Conservation (phyloP, 2,888 invertebrate species). For the Pandemis corylana region DNA sequence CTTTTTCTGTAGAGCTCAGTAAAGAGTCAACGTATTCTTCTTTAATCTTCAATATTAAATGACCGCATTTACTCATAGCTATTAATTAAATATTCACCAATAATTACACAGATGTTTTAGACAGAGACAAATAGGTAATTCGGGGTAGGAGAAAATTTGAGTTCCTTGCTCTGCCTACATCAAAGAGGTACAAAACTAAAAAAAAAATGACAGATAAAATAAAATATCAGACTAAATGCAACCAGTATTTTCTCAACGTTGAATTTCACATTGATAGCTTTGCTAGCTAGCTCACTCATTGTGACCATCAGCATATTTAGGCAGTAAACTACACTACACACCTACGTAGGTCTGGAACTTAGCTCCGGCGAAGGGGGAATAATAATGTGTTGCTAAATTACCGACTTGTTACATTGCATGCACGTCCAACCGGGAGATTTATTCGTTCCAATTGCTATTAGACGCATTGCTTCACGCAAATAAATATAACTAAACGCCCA, state of each 20-base stretch:
- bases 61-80: too few relatives aligned
- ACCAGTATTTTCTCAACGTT: not conserved
- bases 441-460: conserved; percentile 42
- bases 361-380: conserved; percentile 44
- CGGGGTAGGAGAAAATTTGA: too few relatives aligned
- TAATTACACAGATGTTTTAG: too few relatives aligned
- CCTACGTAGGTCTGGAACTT: conserved; percentile 38
- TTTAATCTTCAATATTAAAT: too few relatives aligned
- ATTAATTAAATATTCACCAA: too few relatives aligned
- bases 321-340: conserved; percentile 34
- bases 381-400: conserved; percentile 47
- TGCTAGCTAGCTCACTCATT: not conserved
- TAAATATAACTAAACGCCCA: conserved; percentile 36
- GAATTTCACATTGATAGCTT: not conserved
- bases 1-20: too few relatives aligned
- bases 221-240: not conserved
- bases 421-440: conserved; percentile 39
- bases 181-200: not conserved
- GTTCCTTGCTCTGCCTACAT: too few relatives aligned
- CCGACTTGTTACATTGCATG: conserved; percentile 44
- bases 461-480: conserved; percentile 41
- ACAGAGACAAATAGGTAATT: too few relatives aligned
- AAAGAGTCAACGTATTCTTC: too few relatives aligned
- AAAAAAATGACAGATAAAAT: not conserved
- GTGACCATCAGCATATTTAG: conserved; percentile 35